Conservation (phyloP, 1,140 invertebrate species). For the Meloidogyne exigua region DNA sequence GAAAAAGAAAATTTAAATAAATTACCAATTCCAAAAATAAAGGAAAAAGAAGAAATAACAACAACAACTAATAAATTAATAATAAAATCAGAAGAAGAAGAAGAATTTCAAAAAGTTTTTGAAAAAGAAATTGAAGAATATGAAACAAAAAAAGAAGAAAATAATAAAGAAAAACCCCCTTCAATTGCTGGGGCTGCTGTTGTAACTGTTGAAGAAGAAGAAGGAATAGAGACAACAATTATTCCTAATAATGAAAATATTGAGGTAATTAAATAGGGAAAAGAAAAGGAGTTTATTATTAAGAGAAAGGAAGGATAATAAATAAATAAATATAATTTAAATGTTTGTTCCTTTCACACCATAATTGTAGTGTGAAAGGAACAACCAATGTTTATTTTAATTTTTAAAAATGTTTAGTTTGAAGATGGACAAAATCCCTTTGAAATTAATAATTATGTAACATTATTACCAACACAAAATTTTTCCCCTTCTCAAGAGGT, state of each 20-base stretch:
- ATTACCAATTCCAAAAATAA: background rate
- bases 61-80: background rate
- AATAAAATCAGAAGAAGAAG: background rate
- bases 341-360: too few species aligned
- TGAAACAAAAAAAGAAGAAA: background rate
- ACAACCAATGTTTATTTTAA: too few species aligned
- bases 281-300: too few species aligned
- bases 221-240: background rate
- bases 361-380: too few species aligned
- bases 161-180: background rate
- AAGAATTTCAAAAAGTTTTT: background rate
- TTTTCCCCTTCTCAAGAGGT: background rate
- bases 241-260: background rate
- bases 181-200: background rate
- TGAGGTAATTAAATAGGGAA: background rate
- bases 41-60: background rate
- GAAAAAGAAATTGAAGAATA: background rate
- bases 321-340: too few species aligned
- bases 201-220: background rate
- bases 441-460: background rate
- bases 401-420: background rate
- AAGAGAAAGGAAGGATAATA: too few species aligned
- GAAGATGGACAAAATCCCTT: background rate
- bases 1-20: background rate
- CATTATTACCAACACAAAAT: background rate